phyloP scores from a whole-genome alignment of 1,140 invertebrate genomes.

The Globodera ellingtonae region DNA sequence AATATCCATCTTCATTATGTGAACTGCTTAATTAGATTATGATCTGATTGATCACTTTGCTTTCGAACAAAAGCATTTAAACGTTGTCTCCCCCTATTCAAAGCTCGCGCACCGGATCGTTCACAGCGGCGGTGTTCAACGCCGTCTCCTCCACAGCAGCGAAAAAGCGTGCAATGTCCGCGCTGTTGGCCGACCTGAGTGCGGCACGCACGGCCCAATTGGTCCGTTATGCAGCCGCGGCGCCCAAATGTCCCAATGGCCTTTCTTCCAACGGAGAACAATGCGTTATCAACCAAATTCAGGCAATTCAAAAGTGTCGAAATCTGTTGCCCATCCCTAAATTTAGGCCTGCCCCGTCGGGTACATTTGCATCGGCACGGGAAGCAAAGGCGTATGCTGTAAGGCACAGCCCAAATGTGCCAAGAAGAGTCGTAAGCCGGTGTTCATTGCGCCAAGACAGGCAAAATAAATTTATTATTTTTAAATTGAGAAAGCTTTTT shows the following conservation, averaged over 20 bases:
- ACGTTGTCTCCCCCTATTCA: neutral
- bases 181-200: slow-evolving; percentile 17
- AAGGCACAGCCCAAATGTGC: slow-evolving; percentile 57
- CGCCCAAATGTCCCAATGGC: slow-evolving; percentile 53
- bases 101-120: slow-evolving; percentile 29
- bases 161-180: slow-evolving; percentile 27
- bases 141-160: slow-evolving; percentile 13
- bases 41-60: too few relatives aligned
- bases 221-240: slow-evolving; percentile 12
- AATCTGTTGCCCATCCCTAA: neutral
- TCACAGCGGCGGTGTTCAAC: slow-evolving; percentile 20
- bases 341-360: slow-evolving; percentile 56
- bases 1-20: too few relatives aligned
- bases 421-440: slow-evolving; percentile 47
- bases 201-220: slow-evolving; percentile 15
- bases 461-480: slow-evolving; percentile 14
- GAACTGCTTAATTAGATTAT: too few relatives aligned
- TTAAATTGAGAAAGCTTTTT: too few relatives aligned
- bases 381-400: slow-evolving; percentile 52
- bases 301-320: neutral
- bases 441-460: slow-evolving; percentile 59
- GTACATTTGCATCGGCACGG: slow-evolving; percentile 52
- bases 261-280: slow-evolving; percentile 52
- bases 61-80: too few relatives aligned
- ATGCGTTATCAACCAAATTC: slow-evolving; percentile 56